Percentiles rank a stretch among this genome's conserved stretches.
phyloP scores from a whole-genome alignment of 2,888 invertebrate genomes.

The Nemotelus nigrinus region DNA sequence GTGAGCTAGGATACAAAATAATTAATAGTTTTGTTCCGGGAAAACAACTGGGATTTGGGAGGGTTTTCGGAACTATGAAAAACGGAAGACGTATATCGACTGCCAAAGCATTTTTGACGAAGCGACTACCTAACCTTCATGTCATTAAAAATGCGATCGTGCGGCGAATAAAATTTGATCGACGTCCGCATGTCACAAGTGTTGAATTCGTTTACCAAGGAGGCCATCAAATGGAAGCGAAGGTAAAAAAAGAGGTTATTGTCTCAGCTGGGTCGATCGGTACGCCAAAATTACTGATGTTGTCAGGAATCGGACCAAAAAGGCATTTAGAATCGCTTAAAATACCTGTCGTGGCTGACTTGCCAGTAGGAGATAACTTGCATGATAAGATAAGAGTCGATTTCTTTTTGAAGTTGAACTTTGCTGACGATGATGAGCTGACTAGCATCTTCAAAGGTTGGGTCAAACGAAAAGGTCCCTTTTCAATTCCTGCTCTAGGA shows the following conservation, averaged over 20 bases:
- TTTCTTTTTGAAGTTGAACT: background rate
- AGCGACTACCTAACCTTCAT: constrained; percentile 63
- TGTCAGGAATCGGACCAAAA: constrained; percentile 81
- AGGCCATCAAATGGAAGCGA: background rate
- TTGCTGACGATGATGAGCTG: constrained; percentile 37
- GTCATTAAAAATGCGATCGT: constrained; percentile 67
- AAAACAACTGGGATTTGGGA: constrained; percentile 68
- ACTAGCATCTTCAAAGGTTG: constrained; percentile 62
- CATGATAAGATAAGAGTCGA: background rate
- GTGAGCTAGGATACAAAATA: constrained; percentile 67
- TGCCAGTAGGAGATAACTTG: constrained; percentile 23
- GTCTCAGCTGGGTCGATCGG: constrained; percentile 56
- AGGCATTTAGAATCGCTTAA: constrained; percentile 74
- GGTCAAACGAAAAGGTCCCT: constrained; percentile 53
- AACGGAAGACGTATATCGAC: constrained; percentile 67
- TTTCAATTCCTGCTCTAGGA: constrained; percentile 58
- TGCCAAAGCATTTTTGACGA: constrained; percentile 69
- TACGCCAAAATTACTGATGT: constrained; percentile 84
- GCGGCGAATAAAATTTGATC: constrained; percentile 66
- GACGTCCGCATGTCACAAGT: constrained; percentile 63
- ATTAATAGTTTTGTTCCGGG: constrained; percentile 72
- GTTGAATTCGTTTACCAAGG: constrained; percentile 56
- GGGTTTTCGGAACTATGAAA: constrained; percentile 68
- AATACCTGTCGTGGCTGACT: constrained; percentile 63
- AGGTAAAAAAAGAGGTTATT: constrained; percentile 20